Percentiles rank a stretch among this genome's conserved stretches.
These are phyloP conservation scores for Charadrius vociferus DNA, from an alignment of 2,113 vertebrate genomes.

Conservation along the genomic window DNA sequence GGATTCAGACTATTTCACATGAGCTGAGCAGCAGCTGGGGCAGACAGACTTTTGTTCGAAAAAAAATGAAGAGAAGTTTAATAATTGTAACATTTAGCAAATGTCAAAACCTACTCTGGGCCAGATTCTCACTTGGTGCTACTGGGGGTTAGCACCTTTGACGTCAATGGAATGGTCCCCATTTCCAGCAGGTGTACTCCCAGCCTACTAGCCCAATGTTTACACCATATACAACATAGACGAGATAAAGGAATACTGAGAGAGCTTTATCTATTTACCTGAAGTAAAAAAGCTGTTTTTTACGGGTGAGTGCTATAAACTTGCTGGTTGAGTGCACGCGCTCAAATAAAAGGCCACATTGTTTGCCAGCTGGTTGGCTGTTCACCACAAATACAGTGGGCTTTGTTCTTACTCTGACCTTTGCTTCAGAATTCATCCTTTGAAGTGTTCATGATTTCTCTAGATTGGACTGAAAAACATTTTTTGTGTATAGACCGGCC, in stretches of 20 bases:
- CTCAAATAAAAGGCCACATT: not conserved
- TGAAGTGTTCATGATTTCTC: not conserved
- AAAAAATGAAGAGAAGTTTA: not conserved
- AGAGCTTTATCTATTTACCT: slow-evolving; percentile 38
- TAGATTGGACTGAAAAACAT: not conserved
- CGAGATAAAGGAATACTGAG: slow-evolving; percentile 13
- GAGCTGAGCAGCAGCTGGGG: not conserved
- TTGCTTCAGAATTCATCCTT: not conserved
- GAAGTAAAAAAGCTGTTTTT: not conserved
- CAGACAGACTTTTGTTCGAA: not conserved
- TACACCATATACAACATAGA: not conserved
- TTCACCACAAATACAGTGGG: not conserved
- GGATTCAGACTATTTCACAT: not conserved
- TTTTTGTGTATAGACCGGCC: not conserved
- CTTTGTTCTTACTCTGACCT: not conserved
- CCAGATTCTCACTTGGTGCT: not conserved
- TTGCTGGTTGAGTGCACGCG: not conserved
- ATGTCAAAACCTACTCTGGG: not conserved
- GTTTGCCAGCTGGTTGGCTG: not conserved
- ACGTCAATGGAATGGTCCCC: not conserved
- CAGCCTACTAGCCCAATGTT: not conserved
- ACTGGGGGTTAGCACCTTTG: not conserved
- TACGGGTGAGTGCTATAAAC: not conserved
- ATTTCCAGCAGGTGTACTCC: not conserved
- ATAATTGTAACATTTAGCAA: not conserved